Conservation (phyloP, 2,113 vertebrate genomes). For the Eubucco bourcierii region DNA sequence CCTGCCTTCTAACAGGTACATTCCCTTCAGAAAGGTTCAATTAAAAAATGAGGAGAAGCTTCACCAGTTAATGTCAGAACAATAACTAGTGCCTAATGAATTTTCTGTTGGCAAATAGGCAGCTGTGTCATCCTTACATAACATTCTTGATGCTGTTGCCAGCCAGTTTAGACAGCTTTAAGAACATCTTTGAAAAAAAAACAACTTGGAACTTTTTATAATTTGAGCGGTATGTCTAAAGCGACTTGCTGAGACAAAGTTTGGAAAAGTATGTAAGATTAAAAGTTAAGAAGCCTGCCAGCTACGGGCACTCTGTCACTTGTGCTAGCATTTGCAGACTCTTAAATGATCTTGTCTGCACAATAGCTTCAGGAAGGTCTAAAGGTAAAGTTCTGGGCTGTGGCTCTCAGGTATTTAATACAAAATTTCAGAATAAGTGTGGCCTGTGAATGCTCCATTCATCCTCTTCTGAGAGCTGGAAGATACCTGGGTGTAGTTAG, state of each 20-base stretch:
- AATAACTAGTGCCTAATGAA: not conserved
- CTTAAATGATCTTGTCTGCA: not conserved
- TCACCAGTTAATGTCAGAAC: not conserved
- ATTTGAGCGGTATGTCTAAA: not conserved
- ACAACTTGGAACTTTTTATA: not conserved
- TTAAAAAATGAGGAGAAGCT: not conserved
- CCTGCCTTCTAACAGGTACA: too few relatives aligned
- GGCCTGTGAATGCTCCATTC: not conserved
- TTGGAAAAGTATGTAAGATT: not conserved
- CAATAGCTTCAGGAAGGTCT: not conserved
- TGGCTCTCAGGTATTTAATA: not conserved
- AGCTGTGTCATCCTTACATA: not conserved
- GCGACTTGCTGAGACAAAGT: not conserved
- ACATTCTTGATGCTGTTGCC: not conserved
- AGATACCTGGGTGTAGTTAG: not conserved
- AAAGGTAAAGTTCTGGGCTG: conserved; percentile 7
- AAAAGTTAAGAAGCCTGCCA: not conserved
- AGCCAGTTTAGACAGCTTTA: not conserved
- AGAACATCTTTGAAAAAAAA: not conserved
- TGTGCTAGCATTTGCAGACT: not conserved
- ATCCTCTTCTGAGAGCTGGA: not conserved
- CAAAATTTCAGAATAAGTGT: not conserved
- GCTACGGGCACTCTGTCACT: not conserved
- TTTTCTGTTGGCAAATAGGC: not conserved
- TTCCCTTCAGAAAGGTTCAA: not conserved